Conservation (phyloP, 2,888 invertebrate genomes). For the Clistopyga incitator region DNA sequence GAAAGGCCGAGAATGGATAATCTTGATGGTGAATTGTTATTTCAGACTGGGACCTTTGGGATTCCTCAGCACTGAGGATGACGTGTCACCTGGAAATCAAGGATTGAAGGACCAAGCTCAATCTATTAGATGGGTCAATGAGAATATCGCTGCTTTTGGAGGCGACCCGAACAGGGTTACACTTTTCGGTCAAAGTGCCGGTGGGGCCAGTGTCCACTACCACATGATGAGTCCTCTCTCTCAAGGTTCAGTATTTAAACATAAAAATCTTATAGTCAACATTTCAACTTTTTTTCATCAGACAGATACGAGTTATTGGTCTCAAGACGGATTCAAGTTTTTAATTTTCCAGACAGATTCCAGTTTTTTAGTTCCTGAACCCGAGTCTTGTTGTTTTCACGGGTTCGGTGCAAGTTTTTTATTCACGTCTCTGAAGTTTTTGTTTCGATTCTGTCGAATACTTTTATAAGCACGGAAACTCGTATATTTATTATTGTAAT, state of each 20-base stretch:
- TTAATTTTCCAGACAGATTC: too few species aligned
- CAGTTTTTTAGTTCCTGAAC: too few species aligned
- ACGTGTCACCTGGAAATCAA: slow-evolving; percentile 88
- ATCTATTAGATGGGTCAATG: slow-evolving; percentile 88
- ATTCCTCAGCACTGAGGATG: slow-evolving; percentile 88
- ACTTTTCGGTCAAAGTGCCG: slow-evolving; percentile 90
- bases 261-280: background rate
- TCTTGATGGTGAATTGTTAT: slow-evolving; percentile 9
- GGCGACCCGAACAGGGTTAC: slow-evolving; percentile 88
- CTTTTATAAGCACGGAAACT: too few species aligned
- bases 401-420: too few species aligned
- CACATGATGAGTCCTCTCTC: slow-evolving; percentile 88
- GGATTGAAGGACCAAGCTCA: slow-evolving; percentile 89
- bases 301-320: background rate
- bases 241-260: slow-evolving; percentile 82
- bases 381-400: too few species aligned
- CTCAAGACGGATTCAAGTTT: too few species aligned
- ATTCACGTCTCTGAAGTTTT: too few species aligned
- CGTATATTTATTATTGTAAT: too few species aligned
- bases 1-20: too few species aligned
- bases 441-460: too few species aligned
- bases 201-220: slow-evolving; percentile 89
- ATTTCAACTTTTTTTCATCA: slow-evolving; percentile 2
- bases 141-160: slow-evolving; percentile 87
- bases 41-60: slow-evolving; percentile 86